Base-by-base conservation (phyloP, 2,888 invertebrate genomes). In the Argyresthia goedartella region DNA sequence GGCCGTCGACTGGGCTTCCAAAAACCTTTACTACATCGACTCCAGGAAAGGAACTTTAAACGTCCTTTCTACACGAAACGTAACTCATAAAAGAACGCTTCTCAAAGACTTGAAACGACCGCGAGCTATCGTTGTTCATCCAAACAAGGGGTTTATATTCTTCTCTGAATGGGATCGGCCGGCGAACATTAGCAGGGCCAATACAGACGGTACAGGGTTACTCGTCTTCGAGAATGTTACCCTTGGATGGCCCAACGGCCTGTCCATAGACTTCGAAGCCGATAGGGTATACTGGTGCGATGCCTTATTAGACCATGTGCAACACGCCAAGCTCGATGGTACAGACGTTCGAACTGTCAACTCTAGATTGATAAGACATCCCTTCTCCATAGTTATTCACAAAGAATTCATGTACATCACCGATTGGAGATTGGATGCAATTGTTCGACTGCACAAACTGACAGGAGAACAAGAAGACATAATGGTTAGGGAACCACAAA, bases 281-380 rank as follows among this genome's bases (percentile, higher is more conserved):
- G 94, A 98, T 73, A 89, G 97, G 11, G 87, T 99, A 0, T 99
- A 98, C 77, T 99, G 99, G 98, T 98, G 97, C 67, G 99, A 99
- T 71, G 98, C 98, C 3, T 80, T 97, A 1, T 87, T 98, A 8
- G 98, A 99, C 76, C 97, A 98, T 76, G 96, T 98, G 0, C 98
- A 98, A 67, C 97, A 98, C 71, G 93, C 97, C 0, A 93, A 93
- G 63, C 86, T 98, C 4, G 96, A 98, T 69, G 98, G 98, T 0
- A 92, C 91, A 0, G 96, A 98, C 70, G 94, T 98, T 0, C 92
- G 91, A 63, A 98, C 97, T 0, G 93, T 98, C 0, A 94, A 93
- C 64, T 96, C 96, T 0, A 88, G 93, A 50, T 81, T 96, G 9
- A 96, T 95, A 52, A 89, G 93, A 51, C 96, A 95, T 88, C 97